Conservation (phyloP, 1,140 invertebrate species). For the Dendroctonus valens region DNA sequence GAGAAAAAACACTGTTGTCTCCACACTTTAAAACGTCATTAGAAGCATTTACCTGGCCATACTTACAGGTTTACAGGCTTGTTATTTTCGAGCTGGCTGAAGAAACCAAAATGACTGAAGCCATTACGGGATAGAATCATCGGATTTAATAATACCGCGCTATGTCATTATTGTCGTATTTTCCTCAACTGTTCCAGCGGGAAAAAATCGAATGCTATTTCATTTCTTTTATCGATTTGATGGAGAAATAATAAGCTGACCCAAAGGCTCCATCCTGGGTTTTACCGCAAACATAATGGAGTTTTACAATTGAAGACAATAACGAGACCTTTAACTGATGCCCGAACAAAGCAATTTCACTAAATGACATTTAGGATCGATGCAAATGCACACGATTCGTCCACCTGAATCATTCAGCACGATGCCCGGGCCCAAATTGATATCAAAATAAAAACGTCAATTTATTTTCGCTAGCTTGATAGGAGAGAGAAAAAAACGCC, state of each 20-base stretch:
- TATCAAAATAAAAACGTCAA: conserved; percentile 9
- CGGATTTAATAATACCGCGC: conserved; percentile 20
- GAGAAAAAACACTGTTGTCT: conserved; percentile 22
- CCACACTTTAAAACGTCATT: conserved; percentile 28
- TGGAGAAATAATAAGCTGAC: conserved; percentile 25
- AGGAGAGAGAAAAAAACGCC: too few species aligned
- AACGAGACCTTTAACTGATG: too few species aligned
- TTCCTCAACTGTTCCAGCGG: conserved; percentile 5
- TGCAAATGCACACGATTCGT: too few species aligned
- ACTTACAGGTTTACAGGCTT: conserved; percentile 24
- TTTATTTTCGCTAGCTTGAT: conserved; percentile 8
- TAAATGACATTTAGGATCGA: too few species aligned
- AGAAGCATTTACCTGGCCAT: conserved; percentile 27
- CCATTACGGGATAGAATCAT: conserved; percentile 27
- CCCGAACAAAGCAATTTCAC: too few species aligned
- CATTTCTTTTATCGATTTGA: conserved; percentile 33
- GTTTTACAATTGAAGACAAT: conserved; percentile 6
- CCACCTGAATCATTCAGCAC: too few species aligned
- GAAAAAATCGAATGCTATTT: conserved; percentile 30
- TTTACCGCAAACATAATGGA: conserved; percentile 7
- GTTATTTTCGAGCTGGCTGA: conserved; percentile 22
- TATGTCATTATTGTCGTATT: conserved; percentile 28
- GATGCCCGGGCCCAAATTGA: neutral
- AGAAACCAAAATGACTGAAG: conserved; percentile 15
- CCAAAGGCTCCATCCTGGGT: neutral